phyloP scores from a whole-genome alignment of 2,888 invertebrate genomes.

The Heliconius aoede region DNA sequence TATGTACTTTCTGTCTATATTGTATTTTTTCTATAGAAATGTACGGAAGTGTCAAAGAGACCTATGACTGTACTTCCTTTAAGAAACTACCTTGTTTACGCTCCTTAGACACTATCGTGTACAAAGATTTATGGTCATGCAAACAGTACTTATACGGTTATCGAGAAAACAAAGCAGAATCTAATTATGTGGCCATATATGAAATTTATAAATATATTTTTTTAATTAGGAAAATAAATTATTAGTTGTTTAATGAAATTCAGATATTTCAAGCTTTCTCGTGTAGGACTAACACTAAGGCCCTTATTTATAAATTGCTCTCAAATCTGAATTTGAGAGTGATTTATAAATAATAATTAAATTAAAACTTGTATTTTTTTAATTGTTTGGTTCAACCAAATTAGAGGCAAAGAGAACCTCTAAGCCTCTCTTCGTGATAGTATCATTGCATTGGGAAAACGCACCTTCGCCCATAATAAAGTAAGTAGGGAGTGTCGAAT shows the following conservation, averaged over 20 bases:
- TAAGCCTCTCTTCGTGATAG: too few relatives aligned
- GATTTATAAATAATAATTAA: too few relatives aligned
- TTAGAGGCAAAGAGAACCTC: too few relatives aligned
- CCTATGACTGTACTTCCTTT: slow-evolving; percentile 24
- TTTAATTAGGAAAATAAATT: not conserved
- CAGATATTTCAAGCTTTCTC: not conserved
- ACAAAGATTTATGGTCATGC: slow-evolving; percentile 22
- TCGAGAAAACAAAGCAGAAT: slow-evolving; percentile 18
- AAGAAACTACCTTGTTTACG: slow-evolving; percentile 21
- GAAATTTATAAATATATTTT: not conserved
- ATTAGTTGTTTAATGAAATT: not conserved
- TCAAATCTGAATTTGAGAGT: too few relatives aligned
- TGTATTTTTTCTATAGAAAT: not conserved
- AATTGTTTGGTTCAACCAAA: too few relatives aligned
- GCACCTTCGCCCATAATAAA: too few relatives aligned
- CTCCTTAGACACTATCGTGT: slow-evolving; percentile 34
- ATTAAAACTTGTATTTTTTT: too few relatives aligned
- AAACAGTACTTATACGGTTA: slow-evolving; percentile 7
- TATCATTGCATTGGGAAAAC: too few relatives aligned
- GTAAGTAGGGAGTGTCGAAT: too few relatives aligned
- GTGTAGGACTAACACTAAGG: not conserved
- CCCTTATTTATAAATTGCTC: too few relatives aligned
- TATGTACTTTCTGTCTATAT: slow-evolving; percentile 14
- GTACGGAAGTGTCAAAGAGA: slow-evolving; percentile 25
- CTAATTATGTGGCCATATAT: slow-evolving; percentile 1